A percentile compares a stretch with the other conserved stretches of the same genome.
phyloP scores from a whole-genome alignment of 2,888 invertebrate genomes.

The Epicampocera succincta region DNA sequence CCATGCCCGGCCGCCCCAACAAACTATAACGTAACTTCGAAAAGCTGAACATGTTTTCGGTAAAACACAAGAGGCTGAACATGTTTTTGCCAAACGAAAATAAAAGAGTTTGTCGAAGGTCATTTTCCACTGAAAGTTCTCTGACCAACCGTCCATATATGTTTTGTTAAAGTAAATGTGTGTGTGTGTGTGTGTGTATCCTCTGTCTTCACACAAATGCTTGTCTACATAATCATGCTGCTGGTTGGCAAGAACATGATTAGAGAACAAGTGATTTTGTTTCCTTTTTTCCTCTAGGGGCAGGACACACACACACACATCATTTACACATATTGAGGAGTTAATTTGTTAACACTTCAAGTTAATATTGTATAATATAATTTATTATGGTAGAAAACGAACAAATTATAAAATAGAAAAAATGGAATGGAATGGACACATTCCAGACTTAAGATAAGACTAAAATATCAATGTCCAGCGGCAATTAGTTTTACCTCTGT shows the following conservation, averaged over 20 bases:
- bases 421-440: no score
- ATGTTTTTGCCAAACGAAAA: slow-evolving; percentile 52
- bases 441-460: no score
- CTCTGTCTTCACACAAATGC: slow-evolving; percentile 47
- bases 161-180: background rate
- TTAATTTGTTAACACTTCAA: slow-evolving; percentile 63
- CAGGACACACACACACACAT: background rate
- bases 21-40: no score
- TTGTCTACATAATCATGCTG: slow-evolving; percentile 42
- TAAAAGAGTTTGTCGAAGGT: slow-evolving; percentile 6
- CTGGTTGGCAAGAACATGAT: slow-evolving; percentile 47
- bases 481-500: no score
- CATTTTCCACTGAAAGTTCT: slow-evolving; percentile 45
- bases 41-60: slow-evolving; percentile 31
- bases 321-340: slow-evolving; percentile 26
- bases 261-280: slow-evolving; percentile 51
- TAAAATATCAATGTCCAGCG: no score
- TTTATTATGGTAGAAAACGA: slow-evolving; percentile 19
- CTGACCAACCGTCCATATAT: background rate
- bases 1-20: slow-evolving; percentile 8
- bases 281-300: background rate
- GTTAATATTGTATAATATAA: slow-evolving; percentile 40
- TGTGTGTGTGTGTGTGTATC: background rate
- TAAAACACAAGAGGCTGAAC: slow-evolving; percentile 53
- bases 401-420: background rate